These are phyloP conservation scores for Cirrhinus mrigala DNA, from an alignment of 2,797 vertebrate genomes.

Conservation along the genomic window DNA sequence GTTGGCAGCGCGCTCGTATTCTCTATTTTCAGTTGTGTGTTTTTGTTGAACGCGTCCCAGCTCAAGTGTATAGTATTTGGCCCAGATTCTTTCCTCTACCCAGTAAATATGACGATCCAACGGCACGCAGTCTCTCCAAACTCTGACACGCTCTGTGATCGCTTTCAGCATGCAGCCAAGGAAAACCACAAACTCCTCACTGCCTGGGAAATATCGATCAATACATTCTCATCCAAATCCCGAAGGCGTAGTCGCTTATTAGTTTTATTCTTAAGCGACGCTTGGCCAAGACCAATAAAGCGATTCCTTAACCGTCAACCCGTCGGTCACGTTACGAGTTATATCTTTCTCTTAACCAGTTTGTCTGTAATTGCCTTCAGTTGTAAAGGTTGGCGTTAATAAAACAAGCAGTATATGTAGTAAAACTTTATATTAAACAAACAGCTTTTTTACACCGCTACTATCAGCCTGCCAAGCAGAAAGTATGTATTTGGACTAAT, in stretches of 20 bases:
- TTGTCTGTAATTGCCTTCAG: constrained; percentile 45
- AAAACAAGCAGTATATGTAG: constrained; percentile 28
- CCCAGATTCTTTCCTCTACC: constrained; percentile 53
- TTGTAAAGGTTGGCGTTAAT: constrained; percentile 40
- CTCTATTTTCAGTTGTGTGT: constrained; percentile 58
- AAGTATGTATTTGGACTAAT: constrained; percentile 56
- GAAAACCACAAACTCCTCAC: constrained; percentile 60
- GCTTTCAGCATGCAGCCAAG: constrained; percentile 61
- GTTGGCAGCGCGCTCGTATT: constrained; percentile 48
- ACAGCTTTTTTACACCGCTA: constrained; percentile 19
- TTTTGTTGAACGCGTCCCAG: constrained; percentile 61
- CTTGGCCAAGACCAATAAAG: constrained; percentile 58
- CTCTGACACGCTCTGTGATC: constrained; percentile 61
- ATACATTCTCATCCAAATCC: constrained; percentile 52
- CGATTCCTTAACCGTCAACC: constrained; percentile 53
- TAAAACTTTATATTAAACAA: constrained; percentile 41
- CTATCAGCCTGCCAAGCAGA: constrained; percentile 49
- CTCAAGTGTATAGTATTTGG: constrained; percentile 57
- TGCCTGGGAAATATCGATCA: constrained; percentile 64
- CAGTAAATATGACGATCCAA: constrained; percentile 59
- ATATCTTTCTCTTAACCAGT: constrained; percentile 37
- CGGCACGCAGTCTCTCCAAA: constrained; percentile 54
- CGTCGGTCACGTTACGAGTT: constrained; percentile 48
- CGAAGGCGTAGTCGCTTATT: constrained; percentile 52
- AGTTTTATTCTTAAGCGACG: constrained; percentile 48